phyloP scores from a whole-genome alignment of 2,113 vertebrate genomes.

The Tympanuchus pallidicinctus region DNA sequence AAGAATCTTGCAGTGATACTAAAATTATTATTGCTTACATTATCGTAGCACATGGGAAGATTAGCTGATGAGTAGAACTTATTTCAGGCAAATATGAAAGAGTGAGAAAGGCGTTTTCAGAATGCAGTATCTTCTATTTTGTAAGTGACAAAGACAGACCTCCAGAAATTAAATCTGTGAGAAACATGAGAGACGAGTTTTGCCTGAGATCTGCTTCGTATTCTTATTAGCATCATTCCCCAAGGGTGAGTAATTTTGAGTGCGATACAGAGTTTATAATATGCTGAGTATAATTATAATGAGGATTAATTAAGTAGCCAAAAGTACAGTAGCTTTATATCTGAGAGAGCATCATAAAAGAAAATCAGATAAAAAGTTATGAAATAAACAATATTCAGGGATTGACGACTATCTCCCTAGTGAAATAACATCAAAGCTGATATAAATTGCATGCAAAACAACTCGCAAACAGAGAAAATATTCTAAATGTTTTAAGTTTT shows the following conservation, averaged over 20 bases:
- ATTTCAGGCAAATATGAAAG: not conserved
- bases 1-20: constrained; percentile 4
- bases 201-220: constrained; percentile 43
- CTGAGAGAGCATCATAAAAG: constrained; percentile 58
- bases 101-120: constrained; percentile 14
- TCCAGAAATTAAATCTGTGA: constrained; percentile 46
- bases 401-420: constrained; percentile 55
- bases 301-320: constrained; percentile 66
- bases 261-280: constrained; percentile 59
- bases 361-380: constrained; percentile 52
- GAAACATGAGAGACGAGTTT: constrained; percentile 32
- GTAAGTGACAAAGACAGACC: constrained; percentile 27
- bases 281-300: constrained; percentile 63
- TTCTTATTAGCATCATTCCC: constrained; percentile 50
- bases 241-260: constrained; percentile 61
- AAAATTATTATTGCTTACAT: constrained; percentile 35
- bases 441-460: constrained; percentile 59
- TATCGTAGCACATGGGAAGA: not conserved
- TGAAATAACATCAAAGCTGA: constrained; percentile 61
- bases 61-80: not conserved
- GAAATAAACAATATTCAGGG: not conserved
- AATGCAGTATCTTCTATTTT: constrained; percentile 31
- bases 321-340: constrained; percentile 57
- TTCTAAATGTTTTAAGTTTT: constrained; percentile 62
- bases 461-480: constrained; percentile 59